A percentile compares a stretch with the other conserved stretches of the same genome.
Conservation (phyloP, 2,797 vertebrate genomes). For the Pangasius krempfi region DNA sequence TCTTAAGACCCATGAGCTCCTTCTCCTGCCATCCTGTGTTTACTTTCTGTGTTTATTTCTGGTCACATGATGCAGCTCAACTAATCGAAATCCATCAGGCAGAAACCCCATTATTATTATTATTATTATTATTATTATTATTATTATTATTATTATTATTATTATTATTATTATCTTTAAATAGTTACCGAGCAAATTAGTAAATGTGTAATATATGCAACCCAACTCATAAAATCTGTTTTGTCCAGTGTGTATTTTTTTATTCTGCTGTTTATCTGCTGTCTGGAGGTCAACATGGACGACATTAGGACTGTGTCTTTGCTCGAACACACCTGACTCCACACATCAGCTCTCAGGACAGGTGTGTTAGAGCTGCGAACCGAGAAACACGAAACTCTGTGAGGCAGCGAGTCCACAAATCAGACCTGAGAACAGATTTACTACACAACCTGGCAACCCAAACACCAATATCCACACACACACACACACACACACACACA, state of each 20-base stretch:
- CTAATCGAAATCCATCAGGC: not conserved
- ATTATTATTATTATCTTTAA: not conserved
- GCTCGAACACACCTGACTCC: constrained; percentile 22
- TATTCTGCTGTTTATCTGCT: not conserved
- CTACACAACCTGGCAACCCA: constrained; percentile 21
- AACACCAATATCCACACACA: not conserved
- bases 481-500: not conserved
- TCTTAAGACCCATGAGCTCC: not conserved
- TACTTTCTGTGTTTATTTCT: not conserved
- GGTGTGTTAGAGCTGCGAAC: constrained; percentile 5
- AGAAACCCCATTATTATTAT: not conserved
- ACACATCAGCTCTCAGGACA: constrained; percentile 24
- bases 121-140: too few species aligned
- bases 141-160: too few species aligned
- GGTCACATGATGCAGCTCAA: not conserved
- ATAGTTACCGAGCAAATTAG: not conserved
- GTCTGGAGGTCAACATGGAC: not conserved
- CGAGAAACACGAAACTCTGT: constrained; percentile 6
- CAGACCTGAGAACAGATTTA: constrained; percentile 19
- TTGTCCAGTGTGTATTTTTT: not conserved
- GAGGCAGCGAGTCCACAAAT: not conserved
- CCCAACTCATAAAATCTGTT: not conserved
- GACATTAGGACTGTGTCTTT: not conserved
- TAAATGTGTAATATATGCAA: not conserved
- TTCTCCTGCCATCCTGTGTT: not conserved